Evolutionary conservation across 1,140 invertebrate species (phyloP), one percentile per base, ranked within the genome.

Genomic region (Heliconius himera): DNA sequence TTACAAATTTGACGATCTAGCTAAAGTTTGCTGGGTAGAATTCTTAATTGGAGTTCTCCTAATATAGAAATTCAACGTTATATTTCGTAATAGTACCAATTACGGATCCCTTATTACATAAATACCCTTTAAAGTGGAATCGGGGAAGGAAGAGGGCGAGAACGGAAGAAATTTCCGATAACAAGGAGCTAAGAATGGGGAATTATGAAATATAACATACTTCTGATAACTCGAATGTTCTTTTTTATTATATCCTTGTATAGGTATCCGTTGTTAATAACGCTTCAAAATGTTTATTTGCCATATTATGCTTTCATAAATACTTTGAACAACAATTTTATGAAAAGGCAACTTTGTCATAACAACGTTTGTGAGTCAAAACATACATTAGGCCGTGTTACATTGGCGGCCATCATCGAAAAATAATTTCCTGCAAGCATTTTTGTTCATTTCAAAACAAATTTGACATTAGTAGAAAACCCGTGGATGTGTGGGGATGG

Each of bases 381-480:
- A 66, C 29, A 66, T 66, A 41, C 36, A 72, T 72, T 22, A 72
- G 70, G 18, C 70, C 0, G 20, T 0, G 33, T 20, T 11, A 38
- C 70, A 8, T 77, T 70, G 18, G 38, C 60, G 6, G 54, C 29
- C 76, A n/a, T 76, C 77, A 84, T 83, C 38, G 79, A 80, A 86
- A 83, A 85, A 85, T 78, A 86, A 86, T 83, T 84, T 80, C 73
- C 56, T 33, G 78, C 74, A 87, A 46, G n/a, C 13, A 86, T 88
- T 90, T 90, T 91, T 90, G 87, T 88, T 89, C 84, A 88, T 89
- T 89, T 84, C 83, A 88, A 87, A 88, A 87, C 83, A 87, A 88
- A 91, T 85, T 92, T 87, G 87, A 90, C 93, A 94, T 94, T 93
- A 91, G 91, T 91, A 86, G 87, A 92, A 91, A 89, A 85, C 80